These are phyloP conservation scores for Potamarius usumacintae DNA, from an alignment of 2,113 vertebrate genomes.

Conservation along the genomic window DNA sequence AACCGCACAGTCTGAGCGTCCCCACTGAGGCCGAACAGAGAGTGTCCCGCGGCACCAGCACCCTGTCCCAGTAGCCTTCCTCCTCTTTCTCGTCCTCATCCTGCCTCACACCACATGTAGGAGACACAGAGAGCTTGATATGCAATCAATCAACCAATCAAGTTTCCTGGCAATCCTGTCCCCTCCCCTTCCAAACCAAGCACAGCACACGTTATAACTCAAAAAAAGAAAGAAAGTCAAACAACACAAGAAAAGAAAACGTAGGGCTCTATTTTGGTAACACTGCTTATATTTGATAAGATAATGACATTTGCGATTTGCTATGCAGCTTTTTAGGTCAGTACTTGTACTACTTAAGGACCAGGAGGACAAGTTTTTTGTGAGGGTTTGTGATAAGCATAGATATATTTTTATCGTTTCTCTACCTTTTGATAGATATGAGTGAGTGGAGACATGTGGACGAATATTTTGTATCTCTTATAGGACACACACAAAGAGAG, in stretches of 20 bases:
- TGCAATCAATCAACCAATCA: constrained; percentile 26
- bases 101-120: constrained; percentile 36
- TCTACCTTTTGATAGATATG: constrained; percentile 38
- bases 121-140: constrained; percentile 33
- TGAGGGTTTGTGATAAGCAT: constrained; percentile 43
- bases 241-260: constrained; percentile 21
- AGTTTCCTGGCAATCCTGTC: constrained; percentile 27
- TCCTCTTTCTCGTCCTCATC: constrained; percentile 22
- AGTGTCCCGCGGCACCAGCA: constrained; percentile 31
- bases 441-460: constrained; percentile 16
- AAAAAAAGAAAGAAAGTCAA: not conserved
- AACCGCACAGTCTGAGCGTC: constrained; percentile 63
- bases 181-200: not conserved
- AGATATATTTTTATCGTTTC: constrained; percentile 49
- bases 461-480: constrained; percentile 35
- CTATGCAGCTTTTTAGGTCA: constrained; percentile 54
- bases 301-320: constrained; percentile 40
- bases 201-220: constrained; percentile 28
- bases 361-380: constrained; percentile 19
- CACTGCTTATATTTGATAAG: constrained; percentile 28
- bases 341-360: constrained; percentile 43
- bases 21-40: constrained; percentile 42
- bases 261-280: constrained; percentile 37
- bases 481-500: not conserved
- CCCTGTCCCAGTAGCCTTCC: constrained; percentile 42